Base-by-base conservation (phyloP, 2,797 vertebrate genomes). In the Muraenolepis orangiensis region DNA sequence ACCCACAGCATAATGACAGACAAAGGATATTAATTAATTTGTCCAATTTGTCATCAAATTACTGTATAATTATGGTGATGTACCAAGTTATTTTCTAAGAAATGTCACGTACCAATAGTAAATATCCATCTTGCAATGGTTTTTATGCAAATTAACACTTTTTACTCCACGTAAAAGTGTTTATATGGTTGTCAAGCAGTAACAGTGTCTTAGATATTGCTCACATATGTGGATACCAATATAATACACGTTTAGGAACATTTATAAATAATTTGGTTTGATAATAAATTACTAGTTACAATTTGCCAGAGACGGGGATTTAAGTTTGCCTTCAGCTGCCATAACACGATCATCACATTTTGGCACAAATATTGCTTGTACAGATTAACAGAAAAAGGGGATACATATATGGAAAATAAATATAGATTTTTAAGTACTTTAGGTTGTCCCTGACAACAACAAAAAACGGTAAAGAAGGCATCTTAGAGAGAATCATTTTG, bases 311-410 rank as follows among this genome's bases (percentile, higher is more conserved):
- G 28, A 71, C 38, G 28, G 61, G 20, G 32, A 32, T 70, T 6
- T 72, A 36, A 61, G 20, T 69, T 80, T 86, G 66, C 75, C 69
- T 71, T 80, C 40, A 82, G 82, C 85, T 87, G 85, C 74, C 74
- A 31, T 66, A 38, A 80, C 42, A 76, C 73, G 67, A 77, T 80
- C 75, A 34, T 80, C 57, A 64, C 69, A 72, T 77, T 64, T 79
- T 81, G 79, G 77, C 83, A 88, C 76, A 79, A 75, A 66, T 69
- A 81, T 70, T 46, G 34, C 11, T 64, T 64, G n/a, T 28, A 64
- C 57, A 64, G n/a, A 64, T 26, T 64, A 11, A 64, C 23, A 64
- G 57, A 64, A 64, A 57, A 64, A 64, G 57, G 57, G 57, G 57
- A 64, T 20, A 57, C 51, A 57, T 64, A 61, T 51, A 51, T 57